Percentiles rank a stretch among this genome's conserved stretches.
Conservation (phyloP, 2,113 vertebrate genomes). For the Nymphicus hollandicus region DNA sequence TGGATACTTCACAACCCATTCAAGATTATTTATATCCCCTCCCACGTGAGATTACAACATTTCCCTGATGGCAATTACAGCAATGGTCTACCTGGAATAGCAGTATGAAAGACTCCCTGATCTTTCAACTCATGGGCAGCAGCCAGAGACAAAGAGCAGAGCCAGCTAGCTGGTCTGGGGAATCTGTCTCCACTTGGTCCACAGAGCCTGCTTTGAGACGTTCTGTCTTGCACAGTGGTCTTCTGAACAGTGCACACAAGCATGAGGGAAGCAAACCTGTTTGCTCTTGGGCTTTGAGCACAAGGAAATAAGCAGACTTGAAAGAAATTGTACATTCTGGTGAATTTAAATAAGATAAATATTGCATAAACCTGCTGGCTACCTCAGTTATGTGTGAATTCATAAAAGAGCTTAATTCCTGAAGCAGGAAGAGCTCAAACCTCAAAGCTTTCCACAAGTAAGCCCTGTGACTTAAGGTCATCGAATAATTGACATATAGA, state of each 20-base stretch:
- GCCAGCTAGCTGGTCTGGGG: background rate
- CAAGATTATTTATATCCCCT: constrained; percentile 21
- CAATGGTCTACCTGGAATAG: background rate
- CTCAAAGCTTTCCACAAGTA: background rate
- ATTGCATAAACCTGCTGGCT: background rate
- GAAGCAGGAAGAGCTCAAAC: background rate
- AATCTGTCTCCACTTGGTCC: background rate
- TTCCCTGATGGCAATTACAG: background rate
- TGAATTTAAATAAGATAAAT: constrained; percentile 11
- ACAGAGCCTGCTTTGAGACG: background rate
- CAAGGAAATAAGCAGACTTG: background rate
- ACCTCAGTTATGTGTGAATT: background rate
- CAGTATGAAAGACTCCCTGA: background rate
- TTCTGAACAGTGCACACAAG: background rate
- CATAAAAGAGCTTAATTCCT: background rate
- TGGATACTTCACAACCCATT: background rate
- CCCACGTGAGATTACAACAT: background rate
- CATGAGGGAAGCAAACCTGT: background rate
- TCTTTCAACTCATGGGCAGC: background rate
- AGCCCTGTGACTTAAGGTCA: background rate
- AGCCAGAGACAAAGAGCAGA: background rate
- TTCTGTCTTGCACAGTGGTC: background rate
- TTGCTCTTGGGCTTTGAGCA: background rate
- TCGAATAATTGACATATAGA: background rate
- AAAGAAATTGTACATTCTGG: background rate